Percentiles rank a stretch among this genome's conserved stretches.
Evolutionary conservation across 2,113 vertebrate species (phyloP).

Genomic region (Triplophysa dalaica): DNA sequence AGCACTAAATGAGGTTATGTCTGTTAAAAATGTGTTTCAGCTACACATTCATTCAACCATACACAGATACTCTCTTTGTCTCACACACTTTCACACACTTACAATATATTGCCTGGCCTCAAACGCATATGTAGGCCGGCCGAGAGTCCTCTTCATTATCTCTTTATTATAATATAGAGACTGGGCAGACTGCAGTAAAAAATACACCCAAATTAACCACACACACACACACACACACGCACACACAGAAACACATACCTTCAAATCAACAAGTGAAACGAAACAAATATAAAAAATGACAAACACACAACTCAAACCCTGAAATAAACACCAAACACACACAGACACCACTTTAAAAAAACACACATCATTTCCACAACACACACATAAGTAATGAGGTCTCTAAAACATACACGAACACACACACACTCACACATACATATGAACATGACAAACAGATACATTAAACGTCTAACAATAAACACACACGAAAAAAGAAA

Average conservation of each 20-base stretch:
- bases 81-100: constrained; percentile 86
- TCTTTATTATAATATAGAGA: constrained; percentile 94
- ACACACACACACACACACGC: constrained; percentile 31
- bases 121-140: constrained; percentile 91
- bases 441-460: background rate
- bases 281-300: background rate
- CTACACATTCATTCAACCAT: background rate
- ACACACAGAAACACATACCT: constrained; percentile 24
- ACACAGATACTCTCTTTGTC: background rate
- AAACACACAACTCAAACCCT: background rate
- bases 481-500: constrained; percentile 1
- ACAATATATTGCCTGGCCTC: constrained; percentile 98
- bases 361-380: constrained; percentile 9
- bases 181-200: constrained; percentile 86
- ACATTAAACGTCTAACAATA: background rate
- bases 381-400: too few species aligned
- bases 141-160: constrained; percentile 97
- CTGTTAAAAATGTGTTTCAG: constrained; percentile 16
- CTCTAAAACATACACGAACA: constrained; percentile 14
- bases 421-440: constrained; percentile 19
- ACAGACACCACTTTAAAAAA: background rate
- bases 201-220: constrained; percentile 64
- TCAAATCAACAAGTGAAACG: background rate
- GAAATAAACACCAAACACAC: background rate
- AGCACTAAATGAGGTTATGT: constrained; percentile 49